Evolutionary conservation across 1,140 invertebrate genomes (phyloP).

Genomic region (Drosophila kohkoa): DNA sequence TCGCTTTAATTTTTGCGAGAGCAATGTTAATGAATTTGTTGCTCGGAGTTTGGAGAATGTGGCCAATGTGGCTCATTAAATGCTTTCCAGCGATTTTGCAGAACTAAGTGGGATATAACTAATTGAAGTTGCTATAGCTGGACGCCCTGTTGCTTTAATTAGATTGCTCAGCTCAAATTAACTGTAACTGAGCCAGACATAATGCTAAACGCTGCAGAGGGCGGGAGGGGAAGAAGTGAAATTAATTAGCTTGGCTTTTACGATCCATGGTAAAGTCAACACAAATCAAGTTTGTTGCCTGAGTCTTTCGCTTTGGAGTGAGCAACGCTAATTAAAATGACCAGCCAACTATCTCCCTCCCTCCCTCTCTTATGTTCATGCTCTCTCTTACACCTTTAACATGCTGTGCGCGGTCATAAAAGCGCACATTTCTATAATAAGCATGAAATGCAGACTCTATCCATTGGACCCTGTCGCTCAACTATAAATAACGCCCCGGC

Average conservation of each 20-base stretch:
- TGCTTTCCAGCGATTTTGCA: neutral
- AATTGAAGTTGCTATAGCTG: conserved; percentile 2
- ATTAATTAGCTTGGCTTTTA: conserved; percentile 60
- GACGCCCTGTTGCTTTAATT: conserved; percentile 30
- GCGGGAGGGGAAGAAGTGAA: conserved; percentile 7
- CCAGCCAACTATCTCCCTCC: conserved; percentile 50
- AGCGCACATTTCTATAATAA: conserved; percentile 77
- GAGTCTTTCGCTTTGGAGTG: conserved; percentile 36
- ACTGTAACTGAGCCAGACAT: conserved; percentile 48
- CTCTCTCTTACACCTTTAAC: conserved; percentile 46
- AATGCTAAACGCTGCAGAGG: conserved; percentile 35
- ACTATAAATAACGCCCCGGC: conserved; percentile 76
- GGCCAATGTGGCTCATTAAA: neutral
- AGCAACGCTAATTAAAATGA: conserved; percentile 69
- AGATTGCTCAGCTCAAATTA: conserved; percentile 36
- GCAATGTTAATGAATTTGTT: too few relatives aligned
- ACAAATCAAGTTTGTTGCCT: conserved; percentile 54
- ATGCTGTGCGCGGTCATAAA: conserved; percentile 71
- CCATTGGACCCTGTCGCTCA: conserved; percentile 31
- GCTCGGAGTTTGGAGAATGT: neutral
- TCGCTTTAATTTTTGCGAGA: too few relatives aligned
- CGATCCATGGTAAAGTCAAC: conserved; percentile 40
- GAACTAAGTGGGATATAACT: neutral
- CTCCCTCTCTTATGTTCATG: neutral
- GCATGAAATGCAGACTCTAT: conserved; percentile 68